Evolutionary conservation across 2,113 vertebrate species (phyloP), one percentile per base, ranked within the genome.

Genomic region (Parotia lawesii): DNA sequence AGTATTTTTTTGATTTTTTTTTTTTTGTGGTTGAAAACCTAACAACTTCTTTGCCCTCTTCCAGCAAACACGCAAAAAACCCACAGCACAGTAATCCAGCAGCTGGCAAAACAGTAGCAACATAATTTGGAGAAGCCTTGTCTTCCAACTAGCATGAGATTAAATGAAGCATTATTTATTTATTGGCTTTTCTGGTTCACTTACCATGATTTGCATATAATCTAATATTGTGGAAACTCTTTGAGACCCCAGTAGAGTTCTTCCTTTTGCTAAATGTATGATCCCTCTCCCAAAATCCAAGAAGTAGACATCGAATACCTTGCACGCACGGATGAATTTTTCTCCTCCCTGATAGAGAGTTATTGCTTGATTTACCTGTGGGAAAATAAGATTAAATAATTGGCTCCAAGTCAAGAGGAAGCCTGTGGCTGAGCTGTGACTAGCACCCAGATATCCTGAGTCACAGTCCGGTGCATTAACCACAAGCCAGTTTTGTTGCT

Each of bases 391-490:
- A 92, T 80, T 83, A 91, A 92, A 51, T 90, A 86, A 75, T 62
- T 94, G 89, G 80, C 54, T 67, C 37, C 1, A 5, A 44, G n/a
- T 79, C 81, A 87, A 90, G 62, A 60, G 56, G 82, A 91, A 95
- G 70, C 60, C 48, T 67, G 62, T 80, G 71, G 73, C 87, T 86
- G 78, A 90, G 64, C 71, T 75, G 48, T 77, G 83, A 87, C 73
- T 89, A 82, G 91, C 73, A 88, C 91, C 78, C 93, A 95, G 87
- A 89, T 94, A 86, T 45, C 80, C 87, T 87, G 89, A 95, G 85
- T 94, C 89, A 93, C 85, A 93, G 66, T 60, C 56, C 91, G 77
- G 45, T 40, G 73, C 50, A 85, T 48, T 85, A 91, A 86, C 66
- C 85, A 56, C 70, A 73, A 88, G 62, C 53, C 42, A 64, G 57